These are phyloP conservation scores for Phocoena sinus DNA, from an alignment of 2,113 vertebrate genomes.

Conservation along the genomic window DNA sequence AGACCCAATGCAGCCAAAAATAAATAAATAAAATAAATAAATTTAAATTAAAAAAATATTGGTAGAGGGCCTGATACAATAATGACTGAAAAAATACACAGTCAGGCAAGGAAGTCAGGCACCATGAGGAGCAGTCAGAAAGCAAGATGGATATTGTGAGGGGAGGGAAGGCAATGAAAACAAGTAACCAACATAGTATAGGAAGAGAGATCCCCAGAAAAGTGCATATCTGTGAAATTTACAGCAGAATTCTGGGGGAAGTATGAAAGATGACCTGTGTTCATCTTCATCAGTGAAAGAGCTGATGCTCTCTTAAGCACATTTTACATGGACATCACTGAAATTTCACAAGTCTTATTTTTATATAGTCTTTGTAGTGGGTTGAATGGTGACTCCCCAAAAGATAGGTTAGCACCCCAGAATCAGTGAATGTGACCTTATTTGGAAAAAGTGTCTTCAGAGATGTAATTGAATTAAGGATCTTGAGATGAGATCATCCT, in stretches of 20 bases:
- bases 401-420: neutral
- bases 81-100: neutral
- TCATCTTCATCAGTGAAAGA: neutral
- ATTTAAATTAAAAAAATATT: neutral
- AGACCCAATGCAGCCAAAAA: too few relatives aligned
- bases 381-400: neutral
- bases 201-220: neutral
- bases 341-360: neutral
- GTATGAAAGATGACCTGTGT: neutral
- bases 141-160: fast-evolving
- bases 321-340: neutral
- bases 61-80: neutral
- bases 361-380: neutral
- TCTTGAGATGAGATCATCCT: neutral
- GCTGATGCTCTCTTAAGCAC: neutral
- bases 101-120: neutral
- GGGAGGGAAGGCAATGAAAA: too few relatives aligned
- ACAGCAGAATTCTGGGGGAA: neutral
- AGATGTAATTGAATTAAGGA: neutral
- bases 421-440: neutral
- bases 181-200: too few relatives aligned
- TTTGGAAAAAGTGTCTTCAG: neutral
- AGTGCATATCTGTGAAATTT: fast-evolving
- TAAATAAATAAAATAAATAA: too few relatives aligned
- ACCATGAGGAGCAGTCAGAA: neutral